Percentiles rank a stretch among this genome's conserved stretches.
Conservation (phyloP, 2,888 invertebrate genomes). For the Chelonus formosanus region DNA sequence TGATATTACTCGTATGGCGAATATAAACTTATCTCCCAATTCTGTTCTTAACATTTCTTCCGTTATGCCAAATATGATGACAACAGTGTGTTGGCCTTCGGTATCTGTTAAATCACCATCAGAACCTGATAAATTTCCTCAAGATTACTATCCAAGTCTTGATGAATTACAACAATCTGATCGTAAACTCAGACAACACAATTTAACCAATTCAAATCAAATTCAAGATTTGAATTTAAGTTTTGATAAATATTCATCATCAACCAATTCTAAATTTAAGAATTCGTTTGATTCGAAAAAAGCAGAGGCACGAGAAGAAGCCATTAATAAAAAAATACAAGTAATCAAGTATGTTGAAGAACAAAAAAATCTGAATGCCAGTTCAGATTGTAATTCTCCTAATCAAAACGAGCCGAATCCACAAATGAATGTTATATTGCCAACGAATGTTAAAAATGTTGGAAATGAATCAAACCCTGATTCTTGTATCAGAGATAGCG, state of each 20-base stretch:
- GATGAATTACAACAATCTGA: slow-evolving; percentile 60
- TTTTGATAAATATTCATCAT: slow-evolving; percentile 58
- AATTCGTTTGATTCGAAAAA: slow-evolving; percentile 52
- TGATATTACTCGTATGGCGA: slow-evolving; percentile 77
- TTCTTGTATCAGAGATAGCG: slow-evolving; percentile 40
- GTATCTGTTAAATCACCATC: slow-evolving; percentile 53
- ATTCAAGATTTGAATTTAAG: slow-evolving; percentile 50
- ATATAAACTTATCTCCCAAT: slow-evolving; percentile 57
- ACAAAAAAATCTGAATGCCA: slow-evolving; percentile 28
- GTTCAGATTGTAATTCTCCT: slow-evolving; percentile 43
- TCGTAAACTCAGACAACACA: slow-evolving; percentile 56
- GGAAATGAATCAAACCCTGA: slow-evolving; percentile 40
- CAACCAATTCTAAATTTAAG: slow-evolving; percentile 53
- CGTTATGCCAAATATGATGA: slow-evolving; percentile 53
- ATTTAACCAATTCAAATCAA: slow-evolving; percentile 54
- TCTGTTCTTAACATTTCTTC: slow-evolving; percentile 55
- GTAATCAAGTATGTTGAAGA: slow-evolving; percentile 65
- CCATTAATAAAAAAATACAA: slow-evolving; percentile 59
- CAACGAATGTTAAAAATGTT: slow-evolving; percentile 44
- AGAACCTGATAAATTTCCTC: slow-evolving; percentile 58
- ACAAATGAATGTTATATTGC: slow-evolving; percentile 39
- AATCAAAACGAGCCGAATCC: slow-evolving; percentile 40
- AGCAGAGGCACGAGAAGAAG: slow-evolving; percentile 56
- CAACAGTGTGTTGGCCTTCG: slow-evolving; percentile 54
- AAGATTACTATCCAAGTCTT: slow-evolving; percentile 62